These are phyloP conservation scores for Helicoverpa armigera DNA, from an alignment of 1,140 invertebrate species.

Conservation along the genomic window DNA sequence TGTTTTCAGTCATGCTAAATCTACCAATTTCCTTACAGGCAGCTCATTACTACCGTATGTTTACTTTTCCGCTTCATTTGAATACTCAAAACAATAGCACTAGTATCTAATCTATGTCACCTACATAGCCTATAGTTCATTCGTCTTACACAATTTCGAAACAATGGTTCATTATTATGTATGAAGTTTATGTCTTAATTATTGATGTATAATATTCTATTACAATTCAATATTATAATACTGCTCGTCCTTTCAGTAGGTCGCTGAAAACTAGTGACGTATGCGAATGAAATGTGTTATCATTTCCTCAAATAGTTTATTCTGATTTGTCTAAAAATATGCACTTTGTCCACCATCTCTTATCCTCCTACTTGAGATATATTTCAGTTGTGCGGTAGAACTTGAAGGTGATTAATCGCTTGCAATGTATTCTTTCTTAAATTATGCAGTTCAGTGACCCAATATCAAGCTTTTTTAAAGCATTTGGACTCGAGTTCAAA, in stretches of 20 bases:
- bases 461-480: no score
- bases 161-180: slow-evolving; percentile 20
- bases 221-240: slow-evolving; percentile 2
- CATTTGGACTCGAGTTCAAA: neutral
- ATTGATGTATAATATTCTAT: slow-evolving; percentile 7
- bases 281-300: no score
- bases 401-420: no score
- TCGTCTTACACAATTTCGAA: slow-evolving; percentile 11
- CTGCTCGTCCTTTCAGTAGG: neutral
- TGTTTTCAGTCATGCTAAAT: no score
- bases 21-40: no score
- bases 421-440: no score
- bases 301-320: no score
- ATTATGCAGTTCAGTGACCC: no score
- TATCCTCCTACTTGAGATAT: no score
- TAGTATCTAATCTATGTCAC: slow-evolving; percentile 11
- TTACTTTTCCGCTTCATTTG: slow-evolving; percentile 8
- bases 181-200: slow-evolving; percentile 11
- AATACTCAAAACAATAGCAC: neutral
- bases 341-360: no score
- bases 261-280: neutral
- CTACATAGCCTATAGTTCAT: slow-evolving; percentile 1
- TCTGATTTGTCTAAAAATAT: no score
- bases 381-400: no score
- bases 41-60: neutral